Percentiles rank a stretch among this genome's conserved stretches.
Evolutionary conservation across 2,888 invertebrate species (phyloP).

Genomic region (Drosophila buzzatii): DNA sequence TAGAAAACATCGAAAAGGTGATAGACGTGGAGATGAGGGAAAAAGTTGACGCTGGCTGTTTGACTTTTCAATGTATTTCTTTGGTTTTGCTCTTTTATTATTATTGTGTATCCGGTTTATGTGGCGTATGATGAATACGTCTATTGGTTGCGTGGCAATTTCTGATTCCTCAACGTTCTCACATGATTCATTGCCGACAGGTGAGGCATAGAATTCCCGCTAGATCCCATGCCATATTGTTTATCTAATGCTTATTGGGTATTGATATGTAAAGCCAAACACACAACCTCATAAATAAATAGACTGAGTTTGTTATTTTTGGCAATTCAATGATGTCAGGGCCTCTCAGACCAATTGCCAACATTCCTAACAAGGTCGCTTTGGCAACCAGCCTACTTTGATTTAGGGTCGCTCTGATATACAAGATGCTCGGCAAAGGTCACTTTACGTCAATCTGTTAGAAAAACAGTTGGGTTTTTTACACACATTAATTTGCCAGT

Average conservation of each 20-base stretch:
- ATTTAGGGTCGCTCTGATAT: constrained; percentile 45
- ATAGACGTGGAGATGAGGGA: neutral
- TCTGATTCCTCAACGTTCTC: neutral
- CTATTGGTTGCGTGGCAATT: constrained; percentile 56
- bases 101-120: constrained; percentile 65
- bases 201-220: neutral
- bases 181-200: neutral
- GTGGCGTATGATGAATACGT: constrained; percentile 64
- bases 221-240: constrained; percentile 19
- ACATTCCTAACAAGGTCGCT: constrained; percentile 23
- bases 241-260: constrained; percentile 54
- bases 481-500: constrained; percentile 1
- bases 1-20: constrained; percentile 5
- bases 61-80: constrained; percentile 58
- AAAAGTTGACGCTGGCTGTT: constrained; percentile 27
- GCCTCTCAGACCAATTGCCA: constrained; percentile 27
- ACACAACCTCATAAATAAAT: neutral
- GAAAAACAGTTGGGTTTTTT: neutral
- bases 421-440: constrained; percentile 13
- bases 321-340: constrained; percentile 25
- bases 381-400: constrained; percentile 41
- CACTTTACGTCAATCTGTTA: neutral
- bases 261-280: constrained; percentile 34
- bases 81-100: constrained; percentile 33
- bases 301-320: constrained; percentile 47